Percentiles rank a stretch among this genome's conserved stretches.
Conservation (phyloP, 2,888 invertebrate species). For the Argyresthia goedartella region DNA sequence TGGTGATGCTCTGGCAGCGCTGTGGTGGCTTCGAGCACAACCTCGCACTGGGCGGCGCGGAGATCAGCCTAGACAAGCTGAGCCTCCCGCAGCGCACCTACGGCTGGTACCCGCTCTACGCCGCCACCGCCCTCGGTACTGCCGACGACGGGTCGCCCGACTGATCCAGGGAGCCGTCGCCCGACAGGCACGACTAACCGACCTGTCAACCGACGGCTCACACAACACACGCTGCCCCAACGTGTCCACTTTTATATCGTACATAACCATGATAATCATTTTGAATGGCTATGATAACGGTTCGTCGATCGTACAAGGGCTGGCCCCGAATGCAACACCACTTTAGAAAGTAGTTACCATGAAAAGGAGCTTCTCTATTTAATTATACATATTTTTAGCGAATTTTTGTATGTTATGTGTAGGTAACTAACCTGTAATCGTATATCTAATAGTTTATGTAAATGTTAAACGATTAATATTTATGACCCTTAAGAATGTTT, state of each 20-base stretch:
- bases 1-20: slow-evolving; percentile 94
- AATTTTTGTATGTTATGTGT: slow-evolving; percentile 5
- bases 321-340: slow-evolving; percentile 2
- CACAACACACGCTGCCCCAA: slow-evolving; percentile 6
- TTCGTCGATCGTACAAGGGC: slow-evolving; percentile 2
- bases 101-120: slow-evolving; percentile 94
- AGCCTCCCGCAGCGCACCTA: slow-evolving; percentile 84
- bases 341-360: slow-evolving; percentile 18
- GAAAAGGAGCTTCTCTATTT: slow-evolving; percentile 31
- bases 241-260: slow-evolving; percentile 3
- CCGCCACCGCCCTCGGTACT: slow-evolving; percentile 83
- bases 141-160: slow-evolving; percentile 68
- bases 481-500: too few species aligned
- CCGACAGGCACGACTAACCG: slow-evolving; percentile 52
- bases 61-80: slow-evolving; percentile 86
- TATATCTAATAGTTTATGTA: background rate
- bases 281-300: too few species aligned
- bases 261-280: background rate
- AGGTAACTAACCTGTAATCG: background rate
- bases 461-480: too few species aligned
- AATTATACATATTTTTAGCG: slow-evolving; percentile 15
- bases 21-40: slow-evolving; percentile 92
- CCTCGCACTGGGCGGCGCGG: slow-evolving; percentile 82
- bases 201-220: slow-evolving; percentile 46
- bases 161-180: slow-evolving; percentile 68